Evolutionary conservation across 2,797 vertebrate species (phyloP).

Genomic region (Crenichthys baileyi): DNA sequence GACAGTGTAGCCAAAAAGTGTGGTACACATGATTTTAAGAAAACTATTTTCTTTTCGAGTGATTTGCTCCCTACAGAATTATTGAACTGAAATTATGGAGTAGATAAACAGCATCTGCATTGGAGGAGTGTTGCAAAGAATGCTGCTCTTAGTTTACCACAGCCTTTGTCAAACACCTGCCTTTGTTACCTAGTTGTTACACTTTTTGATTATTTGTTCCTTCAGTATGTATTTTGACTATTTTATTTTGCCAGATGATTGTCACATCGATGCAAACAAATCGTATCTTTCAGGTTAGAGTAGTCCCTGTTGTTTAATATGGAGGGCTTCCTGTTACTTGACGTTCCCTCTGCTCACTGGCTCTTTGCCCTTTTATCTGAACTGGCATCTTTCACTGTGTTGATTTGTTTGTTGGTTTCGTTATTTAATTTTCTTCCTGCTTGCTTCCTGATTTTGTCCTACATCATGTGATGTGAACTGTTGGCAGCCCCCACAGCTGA

Average conservation of each 20-base stretch:
- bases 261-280: no score
- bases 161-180: neutral
- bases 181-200: neutral
- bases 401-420: conserved; percentile 30
- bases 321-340: neutral
- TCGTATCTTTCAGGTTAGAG: neutral
- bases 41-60: neutral
- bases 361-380: neutral
- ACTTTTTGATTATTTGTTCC: neutral
- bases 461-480: conserved; percentile 55
- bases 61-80: neutral
- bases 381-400: neutral
- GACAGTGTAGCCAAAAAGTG: neutral
- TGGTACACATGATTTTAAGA: neutral
- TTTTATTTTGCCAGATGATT: no score
- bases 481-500: conserved; percentile 41
- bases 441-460: conserved; percentile 9
- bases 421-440: conserved; percentile 17
- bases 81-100: neutral
- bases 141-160: neutral
- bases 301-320: neutral
- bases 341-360: neutral
- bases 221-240: no score
- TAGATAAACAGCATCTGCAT: neutral
- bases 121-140: neutral